Evolutionary conservation across 2,888 invertebrate species (phyloP), one percentile per base, ranked within the genome.

Genomic region (Synanthedon formicaeformis): DNA sequence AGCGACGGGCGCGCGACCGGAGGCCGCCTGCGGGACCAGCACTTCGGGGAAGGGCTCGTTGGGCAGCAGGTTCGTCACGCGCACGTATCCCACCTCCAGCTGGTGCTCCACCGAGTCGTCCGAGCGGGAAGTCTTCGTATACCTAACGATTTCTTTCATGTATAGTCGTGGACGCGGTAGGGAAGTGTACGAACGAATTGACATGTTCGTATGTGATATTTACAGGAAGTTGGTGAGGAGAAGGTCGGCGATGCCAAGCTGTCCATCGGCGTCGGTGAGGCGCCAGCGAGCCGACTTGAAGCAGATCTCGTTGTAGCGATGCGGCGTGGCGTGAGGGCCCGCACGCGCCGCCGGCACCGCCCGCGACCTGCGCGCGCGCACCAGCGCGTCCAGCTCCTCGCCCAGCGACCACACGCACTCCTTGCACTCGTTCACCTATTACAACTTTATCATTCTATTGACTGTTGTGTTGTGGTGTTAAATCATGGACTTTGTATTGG

Each of bases 281-380:
- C 98, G 84, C 99, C 99, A 99, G 69, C 97, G 95, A 4, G 99
- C 99, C 68, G 97, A 96, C 81, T 98, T 98, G 81, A 99, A 99
- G 80, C 97, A 99, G 66, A 99, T 98, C 87, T 99, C 96, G 64
- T 94, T 95, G 1, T 54, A 50, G 1, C 91, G 90, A 4, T 93
- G 92, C 41, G 92, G 91, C 0, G 91, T 91, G n/a, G 92, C 89
- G 1, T 92, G 64, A 27, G 53, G 51, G 51, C 53, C 52, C 3
- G 67, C 57, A 1, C 83, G 81, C 3, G 88, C 83, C 51, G 27
- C 45, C 16, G 16, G 41, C 12, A 16, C 13, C 58, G 60, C 23
- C 60, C 49, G 53, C 51, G 92, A 88, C 0, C 92, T 63, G 93
- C 92, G 4, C 73, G 96, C 97, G 60, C 96, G 95, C 62, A 99